Evolutionary conservation across 2,888 invertebrate genomes (phyloP).

Genomic region (Caenorhabditis macrosperma): DNA sequence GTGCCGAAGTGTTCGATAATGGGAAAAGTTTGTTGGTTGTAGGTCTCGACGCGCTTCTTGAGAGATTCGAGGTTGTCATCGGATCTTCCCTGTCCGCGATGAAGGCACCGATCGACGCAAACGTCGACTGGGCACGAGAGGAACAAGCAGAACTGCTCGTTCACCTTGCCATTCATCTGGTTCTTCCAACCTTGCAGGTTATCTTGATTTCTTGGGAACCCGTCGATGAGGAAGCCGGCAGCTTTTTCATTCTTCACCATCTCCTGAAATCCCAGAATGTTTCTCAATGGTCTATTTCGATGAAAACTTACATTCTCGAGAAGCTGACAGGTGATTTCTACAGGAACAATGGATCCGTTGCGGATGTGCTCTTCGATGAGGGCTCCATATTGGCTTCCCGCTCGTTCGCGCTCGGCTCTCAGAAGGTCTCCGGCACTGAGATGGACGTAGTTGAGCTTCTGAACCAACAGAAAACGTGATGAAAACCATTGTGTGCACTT

Average conservation of each 20-base stretch:
- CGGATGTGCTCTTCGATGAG: conserved; percentile 93
- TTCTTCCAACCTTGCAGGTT: conserved; percentile 95
- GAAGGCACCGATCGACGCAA: conserved; percentile 90
- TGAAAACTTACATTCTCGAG: conserved; percentile 85
- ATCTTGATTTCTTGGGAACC: conserved; percentile 97
- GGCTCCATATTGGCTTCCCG: conserved; percentile 84
- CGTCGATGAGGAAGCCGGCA: conserved; percentile 91
- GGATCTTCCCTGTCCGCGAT: conserved; percentile 81
- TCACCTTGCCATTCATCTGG: conserved; percentile 87
- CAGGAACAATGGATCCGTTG: conserved; percentile 96
- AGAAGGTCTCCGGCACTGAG: conserved; percentile 89
- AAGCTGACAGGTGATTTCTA: conserved; percentile 97
- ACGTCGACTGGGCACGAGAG: conserved; percentile 90
- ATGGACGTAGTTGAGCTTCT: conserved; percentile 83
- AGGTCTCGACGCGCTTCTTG: conserved; percentile 85
- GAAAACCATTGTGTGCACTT: too few species aligned
- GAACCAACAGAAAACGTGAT: conserved; percentile 40
- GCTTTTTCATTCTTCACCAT: conserved; percentile 20
- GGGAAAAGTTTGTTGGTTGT: conserved; percentile 80
- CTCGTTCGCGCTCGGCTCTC: conserved; percentile 90
- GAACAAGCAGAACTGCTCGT: conserved; percentile 91
- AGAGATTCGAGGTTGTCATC: conserved; percentile 95
- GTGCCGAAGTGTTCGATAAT: conserved; percentile 79
- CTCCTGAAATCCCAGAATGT: neutral
- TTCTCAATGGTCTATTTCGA: neutral